Evolutionary conservation across 2,888 invertebrate species (phyloP).

Genomic region (Meloe dianella): DNA sequence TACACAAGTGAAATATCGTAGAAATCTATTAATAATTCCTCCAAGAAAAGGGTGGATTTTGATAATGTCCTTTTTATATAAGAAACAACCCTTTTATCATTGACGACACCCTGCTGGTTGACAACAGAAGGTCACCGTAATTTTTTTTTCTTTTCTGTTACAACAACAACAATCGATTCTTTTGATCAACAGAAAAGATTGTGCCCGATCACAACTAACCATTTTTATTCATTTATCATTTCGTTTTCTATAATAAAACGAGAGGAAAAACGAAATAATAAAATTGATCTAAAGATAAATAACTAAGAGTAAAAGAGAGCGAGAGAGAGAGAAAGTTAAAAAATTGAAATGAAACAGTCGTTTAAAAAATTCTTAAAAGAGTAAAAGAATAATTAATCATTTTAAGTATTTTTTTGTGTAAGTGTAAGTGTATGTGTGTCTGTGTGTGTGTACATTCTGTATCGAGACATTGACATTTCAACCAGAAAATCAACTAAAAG

Average conservation of each 20-base stretch:
- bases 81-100: not conserved
- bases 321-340: conserved; percentile 8
- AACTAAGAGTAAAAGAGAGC: not conserved
- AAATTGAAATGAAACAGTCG: conserved; percentile 51
- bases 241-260: not conserved
- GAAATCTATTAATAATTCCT: not conserved
- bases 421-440: not conserved
- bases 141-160: not conserved
- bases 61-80: not conserved
- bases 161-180: not conserved
- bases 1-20: not conserved
- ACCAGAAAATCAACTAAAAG: conserved; percentile 9
- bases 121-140: not conserved
- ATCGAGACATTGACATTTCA: conserved; percentile 7
- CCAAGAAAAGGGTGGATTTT: not conserved
- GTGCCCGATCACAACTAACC: not conserved
- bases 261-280: not conserved
- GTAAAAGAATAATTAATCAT: conserved; percentile 43
- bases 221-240: conserved; percentile 2
- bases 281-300: not conserved
- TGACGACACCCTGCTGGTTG: not conserved
- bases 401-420: conserved; percentile 10
- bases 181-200: not conserved
- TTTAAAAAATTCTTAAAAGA: conserved; percentile 50
- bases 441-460: not conserved